Conservation (phyloP, 37 sponge, comb jelly and placozoan genomes). For the Chondrosia reniformis region DNA sequence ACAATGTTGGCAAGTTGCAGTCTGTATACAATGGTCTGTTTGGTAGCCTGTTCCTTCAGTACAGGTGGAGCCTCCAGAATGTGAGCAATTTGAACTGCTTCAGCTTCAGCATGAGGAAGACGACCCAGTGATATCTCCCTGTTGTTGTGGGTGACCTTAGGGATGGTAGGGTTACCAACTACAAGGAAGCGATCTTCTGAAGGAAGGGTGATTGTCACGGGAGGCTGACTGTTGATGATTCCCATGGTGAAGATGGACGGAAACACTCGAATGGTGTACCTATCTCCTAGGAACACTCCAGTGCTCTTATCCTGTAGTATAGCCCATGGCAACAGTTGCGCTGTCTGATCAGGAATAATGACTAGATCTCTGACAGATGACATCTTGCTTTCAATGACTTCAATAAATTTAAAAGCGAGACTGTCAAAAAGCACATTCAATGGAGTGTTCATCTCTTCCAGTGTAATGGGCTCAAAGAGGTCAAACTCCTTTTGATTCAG, state of each 20-base stretch:
- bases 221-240: neutral
- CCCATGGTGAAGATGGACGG: conserved; percentile 64
- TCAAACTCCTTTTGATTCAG: neutral
- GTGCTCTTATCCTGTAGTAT: conserved; percentile 17
- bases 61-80: conserved; percentile 41
- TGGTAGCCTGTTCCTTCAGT: conserved; percentile 59
- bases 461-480: neutral
- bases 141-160: conserved; percentile 37
- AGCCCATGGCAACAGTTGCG: conserved; percentile 55
- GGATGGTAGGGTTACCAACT: conserved; percentile 71
- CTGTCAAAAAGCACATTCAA: conserved; percentile 42
- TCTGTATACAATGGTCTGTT: conserved; percentile 29
- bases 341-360: conserved; percentile 56
- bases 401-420: conserved; percentile 29
- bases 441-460: conserved; percentile 14
- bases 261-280: conserved; percentile 29
- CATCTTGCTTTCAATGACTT: conserved; percentile 10
- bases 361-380: conserved; percentile 11
- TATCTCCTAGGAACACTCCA: conserved; percentile 49
- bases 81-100: conserved; percentile 57
- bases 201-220: neutral
- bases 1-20: conserved; percentile 43
- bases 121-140: conserved; percentile 42
- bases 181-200: conserved; percentile 23
- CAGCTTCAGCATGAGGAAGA: conserved; percentile 59